These are phyloP conservation scores for Amitus sp. DNA, from an alignment of 2,888 invertebrate species.

Conservation along the genomic window DNA sequence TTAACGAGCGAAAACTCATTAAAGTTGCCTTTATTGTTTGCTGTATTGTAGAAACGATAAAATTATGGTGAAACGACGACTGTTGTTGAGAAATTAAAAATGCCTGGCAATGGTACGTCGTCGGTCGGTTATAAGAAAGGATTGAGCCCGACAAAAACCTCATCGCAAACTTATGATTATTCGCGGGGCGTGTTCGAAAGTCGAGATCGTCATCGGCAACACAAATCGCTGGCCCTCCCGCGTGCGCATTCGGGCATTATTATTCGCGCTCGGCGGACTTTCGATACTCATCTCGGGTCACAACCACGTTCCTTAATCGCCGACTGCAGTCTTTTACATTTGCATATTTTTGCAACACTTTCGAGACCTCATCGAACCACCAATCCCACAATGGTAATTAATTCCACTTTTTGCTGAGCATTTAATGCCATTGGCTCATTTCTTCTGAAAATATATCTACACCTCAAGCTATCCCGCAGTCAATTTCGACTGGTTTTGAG, in stretches of 20 bases:
- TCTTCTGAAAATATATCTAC: too few species aligned
- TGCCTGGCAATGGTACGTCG: constrained; percentile 7
- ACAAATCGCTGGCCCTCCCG: constrained; percentile 32
- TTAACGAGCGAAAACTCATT: too few species aligned
- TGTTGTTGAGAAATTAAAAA: too few species aligned
- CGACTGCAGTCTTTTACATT: constrained; percentile 13
- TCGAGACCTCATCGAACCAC: neutral
- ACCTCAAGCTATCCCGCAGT: too few species aligned
- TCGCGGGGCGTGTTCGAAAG: constrained; percentile 24
- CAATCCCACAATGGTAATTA: neutral
- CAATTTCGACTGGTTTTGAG: too few species aligned
- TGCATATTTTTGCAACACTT: constrained; percentile 19
- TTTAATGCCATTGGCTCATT: too few species aligned
- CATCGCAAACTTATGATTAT: constrained; percentile 23
- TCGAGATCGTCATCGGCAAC: constrained; percentile 33
- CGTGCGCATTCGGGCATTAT: constrained; percentile 32
- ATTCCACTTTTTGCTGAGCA: too few species aligned
- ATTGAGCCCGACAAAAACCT: constrained; percentile 20
- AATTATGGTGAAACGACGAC: too few species aligned
- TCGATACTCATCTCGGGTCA: constrained; percentile 32
- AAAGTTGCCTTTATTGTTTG: too few species aligned
- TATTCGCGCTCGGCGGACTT: constrained; percentile 25
- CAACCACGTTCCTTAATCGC: constrained; percentile 32
- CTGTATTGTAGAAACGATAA: too few species aligned
- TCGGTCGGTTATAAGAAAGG: constrained; percentile 13